A percentile compares a stretch with the other conserved stretches of the same genome.
phyloP scores from a whole-genome alignment of 2,113 vertebrate genomes.

The Aegithalos caudatus region DNA sequence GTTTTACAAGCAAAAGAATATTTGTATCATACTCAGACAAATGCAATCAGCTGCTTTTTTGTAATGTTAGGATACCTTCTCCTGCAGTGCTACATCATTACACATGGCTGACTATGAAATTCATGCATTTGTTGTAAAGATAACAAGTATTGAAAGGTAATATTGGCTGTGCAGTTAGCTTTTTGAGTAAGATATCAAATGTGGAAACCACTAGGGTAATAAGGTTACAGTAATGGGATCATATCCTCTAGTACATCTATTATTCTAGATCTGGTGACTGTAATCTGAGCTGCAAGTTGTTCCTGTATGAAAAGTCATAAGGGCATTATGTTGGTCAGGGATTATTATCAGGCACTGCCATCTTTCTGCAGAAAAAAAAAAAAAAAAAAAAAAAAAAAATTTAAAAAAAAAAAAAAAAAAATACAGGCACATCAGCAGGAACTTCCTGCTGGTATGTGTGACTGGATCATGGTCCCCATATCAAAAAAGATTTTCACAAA shows the following conservation, averaged over 20 bases:
- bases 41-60: neutral
- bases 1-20: neutral
- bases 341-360: neutral
- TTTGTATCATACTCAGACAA: neutral
- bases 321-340: neutral
- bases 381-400: neutral
- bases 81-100: neutral
- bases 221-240: neutral
- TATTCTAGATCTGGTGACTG: neutral
- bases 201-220: neutral
- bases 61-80: neutral
- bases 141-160: neutral
- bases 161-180: neutral
- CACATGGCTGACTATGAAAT: neutral
- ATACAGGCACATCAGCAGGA: neutral
- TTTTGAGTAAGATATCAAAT: neutral
- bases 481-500: neutral
- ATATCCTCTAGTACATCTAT: accelerated
- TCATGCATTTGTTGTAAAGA: conserved; percentile 9
- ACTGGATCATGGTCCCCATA: neutral
- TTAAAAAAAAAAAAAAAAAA: neutral
- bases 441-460: accelerated
- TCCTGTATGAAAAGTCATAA: neutral
- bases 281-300: neutral
- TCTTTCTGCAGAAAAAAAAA: neutral